Percentiles rank a stretch among this genome's conserved stretches.
Conservation (phyloP, 2,888 invertebrate species). For the Melieria picta region DNA sequence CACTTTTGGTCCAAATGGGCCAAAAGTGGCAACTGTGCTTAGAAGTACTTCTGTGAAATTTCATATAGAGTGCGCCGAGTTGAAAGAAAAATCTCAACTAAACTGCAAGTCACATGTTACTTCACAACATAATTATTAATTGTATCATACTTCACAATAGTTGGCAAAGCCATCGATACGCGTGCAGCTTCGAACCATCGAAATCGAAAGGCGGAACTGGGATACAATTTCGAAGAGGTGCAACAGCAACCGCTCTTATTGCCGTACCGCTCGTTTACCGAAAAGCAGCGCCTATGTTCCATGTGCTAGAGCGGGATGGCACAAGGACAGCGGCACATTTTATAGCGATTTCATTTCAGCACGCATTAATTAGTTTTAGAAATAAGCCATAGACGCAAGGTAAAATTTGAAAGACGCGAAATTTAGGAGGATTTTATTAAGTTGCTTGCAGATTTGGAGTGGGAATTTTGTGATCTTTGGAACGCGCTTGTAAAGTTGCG, state of each 20-base stretch:
- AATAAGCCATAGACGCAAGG: slow-evolving; percentile 49
- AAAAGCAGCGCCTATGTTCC: background rate
- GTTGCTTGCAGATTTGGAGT: background rate
- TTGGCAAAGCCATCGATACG: no score
- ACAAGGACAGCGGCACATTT: background rate
- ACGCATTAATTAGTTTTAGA: slow-evolving; percentile 44
- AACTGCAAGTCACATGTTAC: no score
- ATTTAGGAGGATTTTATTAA: slow-evolving; percentile 35
- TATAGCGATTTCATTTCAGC: slow-evolving; percentile 29
- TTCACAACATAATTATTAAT: no score
- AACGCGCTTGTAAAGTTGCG: slow-evolving; percentile 28
- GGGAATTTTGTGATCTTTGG: slow-evolving; percentile 30
- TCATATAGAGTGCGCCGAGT: no score
- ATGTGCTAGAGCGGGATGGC: slow-evolving; percentile 13
- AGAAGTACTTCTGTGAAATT: no score
- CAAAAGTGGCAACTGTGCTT: no score
- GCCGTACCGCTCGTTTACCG: background rate
- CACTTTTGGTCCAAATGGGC: no score
- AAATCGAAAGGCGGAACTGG: no score
- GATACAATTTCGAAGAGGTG: background rate
- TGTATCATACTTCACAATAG: no score
- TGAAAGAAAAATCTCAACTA: no score
- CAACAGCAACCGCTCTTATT: background rate
- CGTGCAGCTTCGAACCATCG: no score
- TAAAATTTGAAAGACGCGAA: slow-evolving; percentile 45